Conservation (phyloP, 2,113 vertebrate genomes). For the Abramis brama region DNA sequence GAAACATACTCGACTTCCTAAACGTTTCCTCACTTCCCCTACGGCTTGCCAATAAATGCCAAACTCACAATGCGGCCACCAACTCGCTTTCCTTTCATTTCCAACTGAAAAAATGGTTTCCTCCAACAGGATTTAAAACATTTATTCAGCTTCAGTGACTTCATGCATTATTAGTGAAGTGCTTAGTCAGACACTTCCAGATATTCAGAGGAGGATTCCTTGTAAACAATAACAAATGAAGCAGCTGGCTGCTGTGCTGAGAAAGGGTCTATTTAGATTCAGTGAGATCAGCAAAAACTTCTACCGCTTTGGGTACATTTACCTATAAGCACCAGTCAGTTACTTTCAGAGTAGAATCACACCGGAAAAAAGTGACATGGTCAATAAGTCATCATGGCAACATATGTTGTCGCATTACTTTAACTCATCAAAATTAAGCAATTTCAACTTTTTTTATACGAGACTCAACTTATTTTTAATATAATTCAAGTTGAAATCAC, state of each 20-base stretch:
- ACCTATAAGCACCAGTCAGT: not conserved
- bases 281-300: slow-evolving; percentile 12
- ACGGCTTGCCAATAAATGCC: slow-evolving; percentile 56
- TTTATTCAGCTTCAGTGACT: slow-evolving; percentile 7
- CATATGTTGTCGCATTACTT: too few relatives aligned
- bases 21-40: slow-evolving; percentile 50
- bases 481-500: too few relatives aligned
- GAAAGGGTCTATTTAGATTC: not conserved
- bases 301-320: not conserved
- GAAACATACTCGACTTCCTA: slow-evolving; percentile 62
- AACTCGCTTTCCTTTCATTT: slow-evolving; percentile 20
- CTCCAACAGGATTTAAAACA: not conserved
- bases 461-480: too few relatives aligned
- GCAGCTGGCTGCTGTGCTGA: slow-evolving; percentile 11
- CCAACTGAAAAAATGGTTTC: slow-evolving; percentile 20
- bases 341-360: not conserved
- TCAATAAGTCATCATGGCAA: too few relatives aligned
- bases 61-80: slow-evolving; percentile 35
- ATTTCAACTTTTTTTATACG: too few relatives aligned
- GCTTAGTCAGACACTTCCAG: slow-evolving; percentile 38
- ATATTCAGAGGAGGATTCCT: slow-evolving; percentile 34
- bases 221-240: slow-evolving; percentile 35
- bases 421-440: too few relatives aligned
- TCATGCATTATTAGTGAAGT: slow-evolving; percentile 21
- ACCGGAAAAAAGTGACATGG: too few relatives aligned